phyloP scores from a whole-genome alignment of 2,888 invertebrate genomes.

The Cistogaster globosa region DNA sequence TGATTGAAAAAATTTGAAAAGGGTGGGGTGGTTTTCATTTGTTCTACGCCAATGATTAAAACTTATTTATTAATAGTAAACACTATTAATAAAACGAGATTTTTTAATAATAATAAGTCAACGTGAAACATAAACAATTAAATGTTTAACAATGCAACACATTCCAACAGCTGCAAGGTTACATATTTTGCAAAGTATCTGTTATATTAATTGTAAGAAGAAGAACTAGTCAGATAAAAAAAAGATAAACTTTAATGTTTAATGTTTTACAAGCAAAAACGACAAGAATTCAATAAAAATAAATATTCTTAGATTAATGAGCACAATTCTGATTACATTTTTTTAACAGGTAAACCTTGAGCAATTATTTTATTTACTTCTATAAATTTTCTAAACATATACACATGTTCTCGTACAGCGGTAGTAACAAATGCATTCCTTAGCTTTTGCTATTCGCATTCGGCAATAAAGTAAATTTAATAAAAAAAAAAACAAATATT shows the following conservation, averaged over 20 bases:
- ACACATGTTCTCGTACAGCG: too few species aligned
- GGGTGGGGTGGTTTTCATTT: too few species aligned
- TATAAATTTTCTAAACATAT: too few species aligned
- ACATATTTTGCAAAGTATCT: background rate
- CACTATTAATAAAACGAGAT: background rate
- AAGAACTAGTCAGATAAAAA: background rate
- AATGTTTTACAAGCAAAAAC: background rate
- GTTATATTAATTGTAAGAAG: too few species aligned
- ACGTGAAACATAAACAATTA: background rate
- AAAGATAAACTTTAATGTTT: background rate
- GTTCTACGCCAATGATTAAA: too few species aligned
- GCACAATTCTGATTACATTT: conserved; percentile 50
- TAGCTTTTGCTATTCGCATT: too few species aligned
- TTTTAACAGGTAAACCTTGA: conserved; percentile 32
- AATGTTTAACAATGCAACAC: conserved; percentile 26
- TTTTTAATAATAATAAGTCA: background rate
- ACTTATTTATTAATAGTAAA: conserved; percentile 6
- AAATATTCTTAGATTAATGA: conserved; percentile 7
- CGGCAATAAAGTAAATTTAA: too few species aligned
- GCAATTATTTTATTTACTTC: background rate
- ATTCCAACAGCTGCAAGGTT: conserved; percentile 41
- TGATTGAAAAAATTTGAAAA: too few species aligned
- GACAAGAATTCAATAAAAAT: too few species aligned
- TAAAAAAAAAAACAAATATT: too few species aligned
- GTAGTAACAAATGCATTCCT: background rate